Evolutionary conservation across 2,797 vertebrate species (phyloP).

Genomic region (Mallotus villosus): DNA sequence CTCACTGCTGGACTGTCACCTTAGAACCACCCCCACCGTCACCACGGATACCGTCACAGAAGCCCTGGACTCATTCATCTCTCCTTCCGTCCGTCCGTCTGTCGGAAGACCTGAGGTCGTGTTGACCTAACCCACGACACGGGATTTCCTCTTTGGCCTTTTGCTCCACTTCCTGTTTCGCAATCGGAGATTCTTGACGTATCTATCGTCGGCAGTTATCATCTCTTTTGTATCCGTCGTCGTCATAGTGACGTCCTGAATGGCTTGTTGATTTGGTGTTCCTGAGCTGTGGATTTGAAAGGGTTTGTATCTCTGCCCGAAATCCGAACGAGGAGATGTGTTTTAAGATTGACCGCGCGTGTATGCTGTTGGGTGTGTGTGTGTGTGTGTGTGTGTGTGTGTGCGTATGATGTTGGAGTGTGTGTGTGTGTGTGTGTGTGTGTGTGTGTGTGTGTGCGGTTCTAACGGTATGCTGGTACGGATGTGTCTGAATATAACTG

Average conservation of each 20-base stretch:
- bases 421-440: conserved; percentile 9
- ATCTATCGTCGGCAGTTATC: background rate
- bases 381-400: conserved; percentile 1
- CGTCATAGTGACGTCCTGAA: background rate
- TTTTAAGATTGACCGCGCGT: background rate
- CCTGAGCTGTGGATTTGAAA: background rate
- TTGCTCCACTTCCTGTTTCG: background rate
- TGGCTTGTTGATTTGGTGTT: background rate
- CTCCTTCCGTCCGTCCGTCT: no score
- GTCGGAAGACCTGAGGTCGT: background rate
- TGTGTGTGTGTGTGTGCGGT: background rate
- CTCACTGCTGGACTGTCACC: background rate
- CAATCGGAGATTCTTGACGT: background rate
- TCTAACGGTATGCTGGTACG: background rate
- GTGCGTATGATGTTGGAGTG: no score
- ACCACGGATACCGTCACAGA: background rate
- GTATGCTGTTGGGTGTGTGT: conserved; percentile 3
- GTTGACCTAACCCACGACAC: conserved; percentile 13
- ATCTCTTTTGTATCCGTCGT: background rate
- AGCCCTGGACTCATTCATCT: conserved; percentile 15
- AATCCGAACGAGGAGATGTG: background rate
- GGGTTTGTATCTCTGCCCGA: background rate
- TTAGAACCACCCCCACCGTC: background rate
- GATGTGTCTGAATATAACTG: background rate
- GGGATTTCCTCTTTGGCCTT: conserved; percentile 37